Percentiles rank a stretch among this genome's conserved stretches.
These are phyloP conservation scores for Florisuga fusca DNA, from an alignment of 2,797 vertebrate species.

Conservation along the genomic window DNA sequence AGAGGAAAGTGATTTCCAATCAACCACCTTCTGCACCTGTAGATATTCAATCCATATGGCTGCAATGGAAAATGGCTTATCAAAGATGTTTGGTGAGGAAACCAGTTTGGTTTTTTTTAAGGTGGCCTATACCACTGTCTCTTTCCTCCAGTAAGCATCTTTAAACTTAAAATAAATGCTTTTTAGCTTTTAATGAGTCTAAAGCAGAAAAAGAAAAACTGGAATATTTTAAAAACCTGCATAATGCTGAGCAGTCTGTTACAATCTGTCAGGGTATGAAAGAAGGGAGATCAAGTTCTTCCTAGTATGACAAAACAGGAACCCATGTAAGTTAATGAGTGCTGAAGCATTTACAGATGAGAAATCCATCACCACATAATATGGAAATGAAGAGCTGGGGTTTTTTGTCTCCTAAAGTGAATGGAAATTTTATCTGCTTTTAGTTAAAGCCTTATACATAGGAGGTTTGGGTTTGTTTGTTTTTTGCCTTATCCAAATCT, in stretches of 20 bases:
- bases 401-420: background rate
- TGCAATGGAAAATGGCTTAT: no score
- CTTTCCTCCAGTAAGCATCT: background rate
- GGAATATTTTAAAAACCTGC: background rate
- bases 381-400: rapidly evolving
- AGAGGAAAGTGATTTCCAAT: no score
- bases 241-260: background rate
- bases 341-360: background rate
- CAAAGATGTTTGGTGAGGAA: no score
- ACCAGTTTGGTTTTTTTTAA: background rate
- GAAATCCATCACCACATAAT: background rate
- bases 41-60: no score
- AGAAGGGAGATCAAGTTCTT: background rate
- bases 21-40: no score
- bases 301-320: background rate
- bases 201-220: background rate
- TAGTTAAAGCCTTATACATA: background rate
- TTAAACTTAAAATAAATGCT: background rate
- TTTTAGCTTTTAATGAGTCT: background rate
- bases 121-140: background rate
- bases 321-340: background rate
- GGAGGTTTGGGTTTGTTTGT: rapidly evolving
- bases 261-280: background rate
- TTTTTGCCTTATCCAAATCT: background rate
- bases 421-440: background rate